Percentiles rank a stretch among this genome's conserved stretches.
Evolutionary conservation across 2,113 vertebrate genomes (phyloP).

Genomic region (Actenoides hombroni): DNA sequence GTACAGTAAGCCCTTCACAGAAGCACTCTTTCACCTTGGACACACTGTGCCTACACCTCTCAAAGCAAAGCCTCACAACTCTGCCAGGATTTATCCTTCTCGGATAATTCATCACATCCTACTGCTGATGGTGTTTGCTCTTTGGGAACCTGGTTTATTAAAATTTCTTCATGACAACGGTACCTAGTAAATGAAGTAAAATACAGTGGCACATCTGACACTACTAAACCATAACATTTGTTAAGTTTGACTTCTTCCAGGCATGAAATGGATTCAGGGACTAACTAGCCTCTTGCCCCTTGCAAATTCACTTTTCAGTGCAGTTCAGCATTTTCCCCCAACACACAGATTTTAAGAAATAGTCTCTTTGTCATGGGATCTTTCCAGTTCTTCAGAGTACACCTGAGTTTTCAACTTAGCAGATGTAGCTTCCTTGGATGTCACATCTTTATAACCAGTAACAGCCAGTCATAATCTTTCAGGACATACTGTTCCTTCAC

Average conservation of each 20-base stretch:
- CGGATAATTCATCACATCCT: not conserved
- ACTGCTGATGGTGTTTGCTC: not conserved
- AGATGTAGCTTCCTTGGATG: not conserved
- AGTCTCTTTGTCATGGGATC: not conserved
- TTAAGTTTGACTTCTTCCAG: not conserved
- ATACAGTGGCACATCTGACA: not conserved
- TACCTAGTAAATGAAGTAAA: not conserved
- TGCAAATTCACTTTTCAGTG: not conserved
- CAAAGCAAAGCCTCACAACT: not conserved
- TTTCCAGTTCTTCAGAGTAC: not conserved
- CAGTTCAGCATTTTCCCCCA: not conserved
- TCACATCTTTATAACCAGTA: not conserved
- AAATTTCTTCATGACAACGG: not conserved
- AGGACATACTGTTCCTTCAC: not conserved
- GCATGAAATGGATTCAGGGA: not conserved
- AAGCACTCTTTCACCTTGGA: not conserved
- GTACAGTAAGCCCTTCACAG: not conserved
- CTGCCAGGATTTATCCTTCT: not conserved
- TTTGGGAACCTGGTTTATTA: not conserved
- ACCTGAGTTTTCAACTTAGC: not conserved
- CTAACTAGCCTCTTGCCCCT: not conserved
- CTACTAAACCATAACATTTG: not conserved
- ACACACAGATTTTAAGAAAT: not conserved
- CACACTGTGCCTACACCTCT: not conserved
- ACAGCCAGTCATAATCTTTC: not conserved